Base-by-base conservation (phyloP, 1,140 invertebrate species). In the Drosophila seguyi region DNA sequence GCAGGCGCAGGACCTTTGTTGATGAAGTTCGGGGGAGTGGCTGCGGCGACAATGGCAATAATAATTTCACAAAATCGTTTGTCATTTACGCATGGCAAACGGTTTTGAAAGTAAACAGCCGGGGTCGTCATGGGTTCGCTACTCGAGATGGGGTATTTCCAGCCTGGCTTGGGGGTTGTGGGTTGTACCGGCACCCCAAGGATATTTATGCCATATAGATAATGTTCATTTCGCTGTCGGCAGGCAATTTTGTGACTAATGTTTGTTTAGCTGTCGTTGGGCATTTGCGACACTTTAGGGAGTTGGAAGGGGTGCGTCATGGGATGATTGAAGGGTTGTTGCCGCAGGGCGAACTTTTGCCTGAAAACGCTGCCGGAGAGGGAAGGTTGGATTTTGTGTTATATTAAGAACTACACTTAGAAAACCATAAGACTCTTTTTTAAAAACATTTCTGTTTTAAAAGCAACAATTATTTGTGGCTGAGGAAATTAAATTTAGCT, bases 1-100 rank as follows among this genome's bases (percentile, higher is more conserved):
- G 22, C 44, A 36, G 22, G 7, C 38, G 41, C 31, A 39, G 29
- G 52, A 38, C 41, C 44, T 20, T 31, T 6, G 29, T 13, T 34
- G 53, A 65, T 65, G 65, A 29, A 27, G 39, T 45, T 29, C 25
- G 25, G 48, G 67, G 34, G 65, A 31, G 67, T 34, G 25, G 41
- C 59, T 61, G 60, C 66, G 48, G 18, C 65, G 75, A 90, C 85
- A 88, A 88, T 81, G 85, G 85, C 85, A 88, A 88, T 88, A 88
- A 88, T 88, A 88, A 88, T 88, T 88, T 88, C 73, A 83, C 85
- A 88, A 88, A 88, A 88, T 88, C 85, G 85, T 88, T 88, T 88
- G 85, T 88, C 85, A 88, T 88, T 88, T 88, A 88, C 85, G 85
- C 85, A 88, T 88, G 85, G 85, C 85, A 88, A 88, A 88, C 85